Evolutionary conservation across 2,888 invertebrate genomes (phyloP), one percentile per base, ranked within the genome.

Genomic region (Megastigmus dorsalis): DNA sequence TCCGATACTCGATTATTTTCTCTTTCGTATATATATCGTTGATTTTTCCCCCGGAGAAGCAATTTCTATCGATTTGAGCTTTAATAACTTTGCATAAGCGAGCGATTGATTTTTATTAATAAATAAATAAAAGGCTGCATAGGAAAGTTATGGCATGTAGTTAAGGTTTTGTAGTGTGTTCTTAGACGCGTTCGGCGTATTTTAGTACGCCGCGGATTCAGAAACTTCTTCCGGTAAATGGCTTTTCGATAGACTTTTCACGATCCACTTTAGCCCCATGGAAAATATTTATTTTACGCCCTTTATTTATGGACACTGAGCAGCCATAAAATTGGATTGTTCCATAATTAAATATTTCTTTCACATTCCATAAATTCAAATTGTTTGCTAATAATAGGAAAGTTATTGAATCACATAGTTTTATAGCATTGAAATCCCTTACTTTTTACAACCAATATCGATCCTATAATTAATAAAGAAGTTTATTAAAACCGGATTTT

Each of bases 141-240:
- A 15, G 18, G 33, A 41, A 54, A 43, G 30, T 38, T 30, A 41
- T 43, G n/a, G 3, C 3, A 41, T n/a, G n/a, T n/a, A 41, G 15
- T 59, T n/a, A 20, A 30, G 18, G 13, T 18, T 33, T 62, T 33
- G 13, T 6, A 20, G 62, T 28, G 20, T 20, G 20, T 28, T 43
- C 20, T 0, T n/a, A 18, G 3, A 33, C 15, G n/a, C 33, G 50
- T 50, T 36, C 23, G 36, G 9, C 18, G 3, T 38, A 15, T n/a
- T 63, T 52, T 63, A 50, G 33, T 63, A 3, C 38, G n/a, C 10
- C 13, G 10, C 15, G n/a, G n/a, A n/a, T 52, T 52, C 1, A 15
- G 13, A 63, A 63, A 63, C 26, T 52, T 38, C 26, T 52, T 52
- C 26, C 28, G 18, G 48, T 48, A 48, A 48, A 48, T 62, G 48